These are phyloP conservation scores for Chironomus striatipennis DNA, from an alignment of 1,140 invertebrate genomes.

Conservation along the genomic window DNA sequence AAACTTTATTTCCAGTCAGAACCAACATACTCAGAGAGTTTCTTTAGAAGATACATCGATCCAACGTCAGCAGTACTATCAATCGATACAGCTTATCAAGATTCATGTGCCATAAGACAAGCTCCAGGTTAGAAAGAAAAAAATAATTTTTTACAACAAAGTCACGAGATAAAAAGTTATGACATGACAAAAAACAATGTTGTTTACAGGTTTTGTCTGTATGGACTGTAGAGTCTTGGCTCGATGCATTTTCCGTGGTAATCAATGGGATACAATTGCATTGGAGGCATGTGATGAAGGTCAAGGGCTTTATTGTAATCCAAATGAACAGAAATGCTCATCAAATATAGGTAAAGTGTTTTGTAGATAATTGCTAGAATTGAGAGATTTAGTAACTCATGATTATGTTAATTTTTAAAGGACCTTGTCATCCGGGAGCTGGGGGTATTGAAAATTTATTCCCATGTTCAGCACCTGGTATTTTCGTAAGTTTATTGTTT, in stretches of 20 bases:
- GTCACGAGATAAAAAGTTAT: too few species aligned
- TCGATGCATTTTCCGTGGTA: slow-evolving; percentile 36
- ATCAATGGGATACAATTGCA: slow-evolving; percentile 37
- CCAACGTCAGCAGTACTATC: background rate
- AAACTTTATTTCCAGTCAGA: too few species aligned
- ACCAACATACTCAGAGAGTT: background rate
- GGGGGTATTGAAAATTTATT: slow-evolving; percentile 35
- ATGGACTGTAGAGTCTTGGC: slow-evolving; percentile 37
- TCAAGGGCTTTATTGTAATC: slow-evolving; percentile 37
- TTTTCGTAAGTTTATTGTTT: background rate
- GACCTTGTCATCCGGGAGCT: slow-evolving; percentile 35
- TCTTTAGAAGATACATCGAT: background rate
- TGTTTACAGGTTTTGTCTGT: slow-evolving; percentile 33
- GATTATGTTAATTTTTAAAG: background rate
- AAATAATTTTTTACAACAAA: background rate
- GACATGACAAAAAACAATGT: background rate
- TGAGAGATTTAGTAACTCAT: too few species aligned
- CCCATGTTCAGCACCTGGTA: slow-evolving; percentile 34
- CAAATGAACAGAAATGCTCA: slow-evolving; percentile 32
- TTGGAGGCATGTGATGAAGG: slow-evolving; percentile 36
- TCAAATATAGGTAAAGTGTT: slow-evolving; percentile 31
- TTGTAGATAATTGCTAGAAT: background rate
- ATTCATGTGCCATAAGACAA: slow-evolving; percentile 4
- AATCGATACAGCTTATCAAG: background rate
- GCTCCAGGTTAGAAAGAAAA: slow-evolving; percentile 1